These are phyloP conservation scores for Drosophila kurseongensis DNA, from an alignment of 1,140 invertebrate species.

Conservation along the genomic window DNA sequence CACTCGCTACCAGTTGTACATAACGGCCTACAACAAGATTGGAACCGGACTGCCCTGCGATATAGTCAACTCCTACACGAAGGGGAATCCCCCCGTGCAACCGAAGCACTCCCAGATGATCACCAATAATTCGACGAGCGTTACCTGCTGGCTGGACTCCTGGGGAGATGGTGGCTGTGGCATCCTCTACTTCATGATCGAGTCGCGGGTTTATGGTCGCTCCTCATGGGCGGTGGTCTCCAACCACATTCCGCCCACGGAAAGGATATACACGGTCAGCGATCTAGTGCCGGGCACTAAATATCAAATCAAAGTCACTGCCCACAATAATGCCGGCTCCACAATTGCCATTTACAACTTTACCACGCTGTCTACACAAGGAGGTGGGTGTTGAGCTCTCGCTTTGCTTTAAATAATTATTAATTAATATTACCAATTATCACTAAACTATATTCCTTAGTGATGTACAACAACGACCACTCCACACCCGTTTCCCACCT, in stretches of 20 bases:
- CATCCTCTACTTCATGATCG: constrained; percentile 94
- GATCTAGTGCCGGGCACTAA: constrained; percentile 93
- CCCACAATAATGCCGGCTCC: constrained; percentile 96
- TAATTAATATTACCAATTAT: too few relatives aligned
- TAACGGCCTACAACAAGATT: constrained; percentile 95
- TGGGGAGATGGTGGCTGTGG: constrained; percentile 96
- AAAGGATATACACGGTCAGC: constrained; percentile 91
- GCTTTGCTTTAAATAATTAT: not conserved
- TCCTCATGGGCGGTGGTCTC: constrained; percentile 90
- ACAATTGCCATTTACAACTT: constrained; percentile 95
- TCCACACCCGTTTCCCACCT: constrained; percentile 87
- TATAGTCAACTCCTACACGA: constrained; percentile 92
- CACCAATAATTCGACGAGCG: constrained; percentile 94
- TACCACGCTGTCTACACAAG: constrained; percentile 90
- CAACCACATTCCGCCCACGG: constrained; percentile 90
- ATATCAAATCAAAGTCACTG: constrained; percentile 94
- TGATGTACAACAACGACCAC: constrained; percentile 86
- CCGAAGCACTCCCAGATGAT: constrained; percentile 93
- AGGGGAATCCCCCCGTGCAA: constrained; percentile 92
- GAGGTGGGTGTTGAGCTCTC: constrained; percentile 86
- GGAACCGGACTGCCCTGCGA: constrained; percentile 94
- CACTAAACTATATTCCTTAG: constrained; percentile 28
- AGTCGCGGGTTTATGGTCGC: constrained; percentile 86
- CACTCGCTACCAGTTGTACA: constrained; percentile 93
- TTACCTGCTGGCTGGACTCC: constrained; percentile 93